Base-by-base conservation (phyloP, 2,113 vertebrate genomes). In the Rutilus rutilus region DNA sequence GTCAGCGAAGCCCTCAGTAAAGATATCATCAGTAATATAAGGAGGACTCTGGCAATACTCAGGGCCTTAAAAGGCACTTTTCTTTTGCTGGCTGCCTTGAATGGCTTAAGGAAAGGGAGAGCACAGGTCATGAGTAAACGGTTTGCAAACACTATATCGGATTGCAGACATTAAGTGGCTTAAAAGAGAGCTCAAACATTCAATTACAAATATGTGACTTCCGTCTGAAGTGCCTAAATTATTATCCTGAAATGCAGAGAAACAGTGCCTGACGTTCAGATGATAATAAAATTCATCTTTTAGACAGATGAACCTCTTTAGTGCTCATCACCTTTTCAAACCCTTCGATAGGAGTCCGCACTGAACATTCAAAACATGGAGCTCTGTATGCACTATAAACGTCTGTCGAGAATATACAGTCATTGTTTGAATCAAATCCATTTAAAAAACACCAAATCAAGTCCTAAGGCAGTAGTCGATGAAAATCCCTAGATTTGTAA, bases 11-110 rank as follows among this genome's bases (percentile, higher is more conserved):
- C 93, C 93, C 90, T 91, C 91, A 87, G 92, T 88, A 91, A 91
- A 94, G 94, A 94, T 95, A 94, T 92, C 92, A 94, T 94, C 93
- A 94, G 95, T 94, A 94, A 94, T 95, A 94, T 93, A 94, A 94
- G 92, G 92, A 93, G 91, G 92, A 92, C 90, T 93, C 90, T 88
- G 90, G 93, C 93, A 91, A 92, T 93, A 92, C 93, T 93, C 90
- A 91, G 84, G 90, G 90, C 93, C 93, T 93, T 94, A 92, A 94
- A 94, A 94, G 92, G 90, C 91, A 88, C 91, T 93, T 92, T 89
- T 91, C 91, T 91, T 88, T 87, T 89, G 91, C 92, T 91, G 88
- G 89, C 92, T 91, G 86, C 91, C 90, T 90, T 91, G 93, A 84
- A 91, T 91, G 93, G 92, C 92, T 94, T 93, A 94, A 93, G 91